Evolutionary conservation across 2,888 invertebrate species (phyloP), one percentile per base, ranked within the genome.

Genomic region (Neoascia interrupta): DNA sequence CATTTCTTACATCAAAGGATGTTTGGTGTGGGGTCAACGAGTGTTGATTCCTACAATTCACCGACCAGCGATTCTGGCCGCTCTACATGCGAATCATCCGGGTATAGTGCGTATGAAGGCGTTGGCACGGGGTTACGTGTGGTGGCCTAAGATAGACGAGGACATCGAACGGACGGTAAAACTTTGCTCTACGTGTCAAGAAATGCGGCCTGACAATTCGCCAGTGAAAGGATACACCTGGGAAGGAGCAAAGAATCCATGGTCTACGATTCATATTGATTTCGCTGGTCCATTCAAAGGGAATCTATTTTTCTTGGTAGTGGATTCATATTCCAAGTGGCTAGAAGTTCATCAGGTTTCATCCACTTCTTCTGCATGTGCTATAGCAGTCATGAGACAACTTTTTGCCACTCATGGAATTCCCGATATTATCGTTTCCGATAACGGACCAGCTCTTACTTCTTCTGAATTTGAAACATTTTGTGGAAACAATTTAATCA

Each of bases 251-350:
- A 28, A 34, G n/a, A 19, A 47, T 0, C 36, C 61, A 0, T 81
- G 76, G 73, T 70, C 56, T n/a, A 34, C 73, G 5, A 72, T 80
- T 1, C 75, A 80, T 41, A 19, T 68, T 0, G 80, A 75, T 26
- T 75, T 75, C 51, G 75, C 80, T 21, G 64, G 72, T 16, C 80
- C 80, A 1, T 81, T 81, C 4, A 73, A 69, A 13, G 41, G 61
- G 19, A 51, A 37, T 61, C 26, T 63, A 8, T 70, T 75, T 37
- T 49, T 81, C 11, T 53, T 81, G 10, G 37, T 76, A 8, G 64
- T 73, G 6, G 69, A 81, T 60, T 76, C 74, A 18, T 74, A 58
- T 63, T 76, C 81, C 4, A 81, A 81, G 34, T 81, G 73, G 53
- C 68, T 79, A 1, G 74, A 81, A 43, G 47, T 82, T 21, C 74